Base-by-base conservation (phyloP, 2,888 invertebrate genomes). In the Hemicrepidius hirtus region DNA sequence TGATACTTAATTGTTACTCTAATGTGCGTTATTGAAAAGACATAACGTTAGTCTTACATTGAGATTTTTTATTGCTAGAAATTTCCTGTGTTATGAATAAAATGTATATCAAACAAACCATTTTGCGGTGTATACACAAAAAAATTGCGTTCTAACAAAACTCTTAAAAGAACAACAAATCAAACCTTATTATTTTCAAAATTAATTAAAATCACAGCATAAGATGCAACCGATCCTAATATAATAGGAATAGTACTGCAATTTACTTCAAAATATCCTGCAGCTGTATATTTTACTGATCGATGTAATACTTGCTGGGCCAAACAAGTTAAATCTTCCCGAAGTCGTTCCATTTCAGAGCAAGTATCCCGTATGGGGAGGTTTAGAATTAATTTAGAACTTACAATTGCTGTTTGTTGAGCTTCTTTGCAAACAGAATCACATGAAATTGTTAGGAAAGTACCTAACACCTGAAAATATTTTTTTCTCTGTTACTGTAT, bases 391-490 rank as follows among this genome's bases (percentile, higher is more conserved):
- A 49, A 12, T 9, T 49, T 49, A 21, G 10, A 49, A 49, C 49
- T 2, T 3, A 20, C 12, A 3, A 12, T 12, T 1, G 49, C 7
- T 1, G 49, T 49, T 49, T 21, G 49, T 10, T 12, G 49, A 10
- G 21, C 49, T 49, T 49, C 49, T 12, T 20, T 49, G 21, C 49
- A 49, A 21, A 49, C 49, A 1, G 49, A 49, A 49, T 49, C 49
- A 5, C 49, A 49, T 2, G 49, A 49, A 10, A 21, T 21, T 0
- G 21, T 20, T 12, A 49, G 12, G 3, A 49, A 7, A 12, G 49
- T n/a, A 3, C 10, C 21, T 0, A 10, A 1, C 1, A 9, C 3
- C 49, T 49, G 21, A 9, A 49, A 21, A 21, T 46, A 12, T 16
- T 9, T 18, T 18, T 46, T 13, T 46, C 1, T 24, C 7, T 0